These are phyloP conservation scores for Alviniconcha strummeri DNA, from an alignment of 2,888 invertebrate species.

Conservation along the genomic window DNA sequence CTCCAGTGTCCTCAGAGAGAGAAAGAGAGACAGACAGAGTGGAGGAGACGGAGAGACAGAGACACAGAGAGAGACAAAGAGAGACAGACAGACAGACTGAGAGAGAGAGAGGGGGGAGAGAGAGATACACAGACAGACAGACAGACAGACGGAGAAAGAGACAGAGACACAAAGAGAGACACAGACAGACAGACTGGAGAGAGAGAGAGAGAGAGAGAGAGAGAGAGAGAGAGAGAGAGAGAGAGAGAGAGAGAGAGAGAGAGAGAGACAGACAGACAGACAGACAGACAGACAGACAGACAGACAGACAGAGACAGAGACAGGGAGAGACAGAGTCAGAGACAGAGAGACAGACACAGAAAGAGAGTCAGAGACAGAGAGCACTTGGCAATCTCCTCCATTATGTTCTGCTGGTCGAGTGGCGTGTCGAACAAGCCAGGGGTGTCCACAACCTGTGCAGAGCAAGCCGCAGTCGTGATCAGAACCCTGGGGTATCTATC, in stretches of 20 bases:
- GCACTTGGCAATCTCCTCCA: conserved; percentile 18
- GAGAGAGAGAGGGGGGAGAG: neutral
- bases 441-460: conserved; percentile 24
- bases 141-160: too few relatives aligned
- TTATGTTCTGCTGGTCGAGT: neutral
- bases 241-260: conserved; percentile 27
- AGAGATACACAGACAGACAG: too few relatives aligned
- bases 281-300: conserved; percentile 22
- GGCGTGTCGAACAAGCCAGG: conserved; percentile 27
- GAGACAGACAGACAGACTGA: conserved; percentile 21
- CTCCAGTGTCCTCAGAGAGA: too few relatives aligned
- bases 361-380: too few relatives aligned
- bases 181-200: conserved; percentile 12
- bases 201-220: too few relatives aligned
- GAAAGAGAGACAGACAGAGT: too few relatives aligned
- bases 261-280: conserved; percentile 13
- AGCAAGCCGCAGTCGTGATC: too few relatives aligned
- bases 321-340: too few relatives aligned
- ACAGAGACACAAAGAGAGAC: too few relatives aligned
- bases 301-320: neutral
- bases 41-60: too few relatives aligned
- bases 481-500: too few relatives aligned
- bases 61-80: neutral
- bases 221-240: conserved; percentile 4
- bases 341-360: too few relatives aligned